Conservation (phyloP, 1,140 invertebrate genomes). For the Andrena cerasifolii region DNA sequence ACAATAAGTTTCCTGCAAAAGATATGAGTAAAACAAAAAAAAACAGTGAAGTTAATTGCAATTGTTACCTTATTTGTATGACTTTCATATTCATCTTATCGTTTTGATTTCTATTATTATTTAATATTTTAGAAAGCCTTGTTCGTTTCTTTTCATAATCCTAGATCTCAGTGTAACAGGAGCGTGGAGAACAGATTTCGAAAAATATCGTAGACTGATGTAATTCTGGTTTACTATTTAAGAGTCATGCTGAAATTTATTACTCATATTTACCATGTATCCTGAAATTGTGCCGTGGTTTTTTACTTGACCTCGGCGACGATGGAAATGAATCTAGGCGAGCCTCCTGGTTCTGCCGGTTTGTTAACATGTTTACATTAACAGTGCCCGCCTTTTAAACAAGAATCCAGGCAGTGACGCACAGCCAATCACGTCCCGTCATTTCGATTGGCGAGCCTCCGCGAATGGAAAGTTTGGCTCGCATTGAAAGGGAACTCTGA, state of each 20-base stretch:
- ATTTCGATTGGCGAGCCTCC: slow-evolving; percentile 3
- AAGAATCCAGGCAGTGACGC: slow-evolving; percentile 1
- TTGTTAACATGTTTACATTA: slow-evolving; percentile 66
- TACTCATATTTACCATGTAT: not conserved
- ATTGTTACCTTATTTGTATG: too few species aligned
- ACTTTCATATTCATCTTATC: too few species aligned
- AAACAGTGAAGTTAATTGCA: too few species aligned
- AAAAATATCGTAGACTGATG: not conserved
- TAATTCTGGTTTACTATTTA: too few species aligned
- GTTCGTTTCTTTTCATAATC: too few species aligned
- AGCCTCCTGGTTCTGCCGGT: slow-evolving; percentile 66
- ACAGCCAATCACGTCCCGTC: slow-evolving; percentile 8
- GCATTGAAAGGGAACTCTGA: not conserved
- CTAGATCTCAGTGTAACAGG: too few species aligned
- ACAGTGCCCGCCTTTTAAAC: slow-evolving; percentile 4
- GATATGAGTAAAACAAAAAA: too few species aligned
- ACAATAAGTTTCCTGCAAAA: too few species aligned
- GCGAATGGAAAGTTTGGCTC: slow-evolving; percentile 37
- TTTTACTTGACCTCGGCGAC: not conserved
- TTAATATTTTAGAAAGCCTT: too few species aligned
- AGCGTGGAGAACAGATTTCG: too few species aligned
- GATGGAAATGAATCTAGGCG: slow-evolving; percentile 39
- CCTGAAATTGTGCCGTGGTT: slow-evolving; percentile 1
- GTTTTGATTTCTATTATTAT: too few species aligned
- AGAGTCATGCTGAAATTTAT: not conserved